A percentile compares a stretch with the other conserved stretches of the same genome.
These are phyloP conservation scores for Phoenoteleia sp. DNA, from an alignment of 2,888 invertebrate species.

Conservation along the genomic window DNA sequence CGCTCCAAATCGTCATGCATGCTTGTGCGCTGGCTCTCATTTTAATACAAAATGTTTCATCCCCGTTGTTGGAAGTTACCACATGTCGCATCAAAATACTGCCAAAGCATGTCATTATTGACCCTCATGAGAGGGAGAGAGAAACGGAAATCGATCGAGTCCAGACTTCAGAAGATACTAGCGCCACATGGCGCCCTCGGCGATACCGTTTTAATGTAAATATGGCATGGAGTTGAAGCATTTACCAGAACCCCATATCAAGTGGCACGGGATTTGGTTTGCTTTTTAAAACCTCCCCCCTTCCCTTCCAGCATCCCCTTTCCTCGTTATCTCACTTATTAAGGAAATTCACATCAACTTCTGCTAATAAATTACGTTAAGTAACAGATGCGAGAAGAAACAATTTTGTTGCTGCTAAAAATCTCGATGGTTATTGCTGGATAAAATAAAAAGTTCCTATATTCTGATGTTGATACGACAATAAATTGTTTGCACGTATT, in stretches of 20 bases:
- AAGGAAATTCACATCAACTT: too few relatives aligned
- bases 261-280: conserved; percentile 58
- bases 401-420: too few relatives aligned
- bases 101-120: conserved; percentile 81
- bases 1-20: conserved; percentile 69
- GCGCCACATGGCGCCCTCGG: conserved; percentile 81
- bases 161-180: conserved; percentile 71
- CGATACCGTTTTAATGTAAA: conserved; percentile 72
- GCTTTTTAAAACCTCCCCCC: background rate
- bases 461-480: background rate
- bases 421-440: too few relatives aligned
- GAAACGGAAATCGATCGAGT: conserved; percentile 71
- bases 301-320: too few relatives aligned
- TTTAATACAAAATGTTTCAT: conserved; percentile 85
- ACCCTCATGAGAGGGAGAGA: conserved; percentile 77
- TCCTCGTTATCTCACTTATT: too few relatives aligned
- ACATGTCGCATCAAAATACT: conserved; percentile 81
- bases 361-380: too few relatives aligned
- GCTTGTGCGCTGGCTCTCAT: conserved; percentile 79
- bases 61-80: conserved; percentile 77
- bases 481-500: background rate
- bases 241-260: conserved; percentile 68
- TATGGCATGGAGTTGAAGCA: conserved; percentile 65
- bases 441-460: background rate
- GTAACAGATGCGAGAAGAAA: too few relatives aligned